Base-by-base conservation (phyloP, 1,140 invertebrate genomes). In the Diuraphis noxia region DNA sequence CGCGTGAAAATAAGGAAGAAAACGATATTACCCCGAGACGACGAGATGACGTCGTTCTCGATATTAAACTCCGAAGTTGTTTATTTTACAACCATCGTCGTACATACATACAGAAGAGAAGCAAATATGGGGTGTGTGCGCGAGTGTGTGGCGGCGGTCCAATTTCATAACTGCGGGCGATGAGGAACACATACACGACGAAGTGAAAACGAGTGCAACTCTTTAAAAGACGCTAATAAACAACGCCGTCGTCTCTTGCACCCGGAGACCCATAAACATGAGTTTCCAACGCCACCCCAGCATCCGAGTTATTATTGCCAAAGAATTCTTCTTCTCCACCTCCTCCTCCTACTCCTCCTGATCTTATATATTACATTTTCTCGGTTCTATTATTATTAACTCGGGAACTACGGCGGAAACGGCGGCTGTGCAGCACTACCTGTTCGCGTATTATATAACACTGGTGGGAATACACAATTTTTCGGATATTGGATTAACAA, bases 141-240 rank as follows among this genome's bases (percentile, higher is more conserved):
- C 38, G 82, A 21, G 82, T 40, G 81, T 25, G 84, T 23, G 56
- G 30, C n/a, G 30, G 52, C 88, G 63, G 89, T 91, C 89, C 63
- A 91, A 91, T 81, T 91, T 79, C 89, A 91, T 91, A 82, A 91
- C 77, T 36, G n/a, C 23, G 34, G 34, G 23, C 21, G 88, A 81
- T 34, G 72, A 36, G 19, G n/a, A n/a, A n/a, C n/a, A n/a, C 10
- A 90, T 77, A 77, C 23, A 43, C 43, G 30, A 46, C 13, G 72
- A 38, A 38, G 23, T 56, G 72, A 46, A 49, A 77, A 89, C 52
- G 63, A 89, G 72, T 72, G 63, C 40, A 25, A 82, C 72, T 91
- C 43, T 81, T 91, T 91, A 49, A 82, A 91, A 79, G 46, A 90
- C 89, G 72, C 77, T 91, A 91, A 91, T 91, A 91, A 91, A 91